Evolutionary conservation across 2,113 vertebrate genomes (phyloP).

Genomic region (Labeo catla): DNA sequence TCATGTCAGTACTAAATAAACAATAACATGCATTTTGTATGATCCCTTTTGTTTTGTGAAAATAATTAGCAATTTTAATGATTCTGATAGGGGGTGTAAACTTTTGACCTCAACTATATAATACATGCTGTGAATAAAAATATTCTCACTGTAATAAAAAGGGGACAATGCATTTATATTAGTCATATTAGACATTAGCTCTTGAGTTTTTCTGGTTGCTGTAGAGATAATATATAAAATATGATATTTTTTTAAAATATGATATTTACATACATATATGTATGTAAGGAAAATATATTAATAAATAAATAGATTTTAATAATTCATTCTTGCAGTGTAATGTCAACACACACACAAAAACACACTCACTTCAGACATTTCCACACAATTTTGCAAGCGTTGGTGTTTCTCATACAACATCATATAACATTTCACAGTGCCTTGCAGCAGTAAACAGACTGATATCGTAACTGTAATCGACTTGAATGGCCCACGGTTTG

Average conservation of each 20-base stretch:
- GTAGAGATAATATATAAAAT: neutral
- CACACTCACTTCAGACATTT: neutral
- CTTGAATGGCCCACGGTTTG: neutral
- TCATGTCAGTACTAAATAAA: too few species aligned
- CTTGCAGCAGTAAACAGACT: conserved; percentile 10
- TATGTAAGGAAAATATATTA: conserved; percentile 23
- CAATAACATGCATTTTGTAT: too few species aligned
- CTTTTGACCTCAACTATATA: too few species aligned
- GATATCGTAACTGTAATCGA: neutral
- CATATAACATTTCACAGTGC: neutral
- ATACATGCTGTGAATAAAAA: too few species aligned
- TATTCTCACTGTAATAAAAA: neutral
- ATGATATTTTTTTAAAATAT: neutral
- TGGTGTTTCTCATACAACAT: conserved; percentile 1
- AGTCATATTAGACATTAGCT: neutral
- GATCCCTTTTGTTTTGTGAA: too few species aligned
- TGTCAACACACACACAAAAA: neutral
- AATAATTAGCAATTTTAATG: too few species aligned
- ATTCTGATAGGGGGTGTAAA: too few species aligned
- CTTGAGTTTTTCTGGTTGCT: neutral
- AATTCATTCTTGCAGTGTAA: neutral
- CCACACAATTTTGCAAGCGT: neutral
- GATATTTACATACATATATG: too few species aligned
- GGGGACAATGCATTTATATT: neutral
- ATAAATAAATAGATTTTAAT: conserved; percentile 2